Conservation (phyloP, 2,797 vertebrate species). For the Protonibea diacanthus region DNA sequence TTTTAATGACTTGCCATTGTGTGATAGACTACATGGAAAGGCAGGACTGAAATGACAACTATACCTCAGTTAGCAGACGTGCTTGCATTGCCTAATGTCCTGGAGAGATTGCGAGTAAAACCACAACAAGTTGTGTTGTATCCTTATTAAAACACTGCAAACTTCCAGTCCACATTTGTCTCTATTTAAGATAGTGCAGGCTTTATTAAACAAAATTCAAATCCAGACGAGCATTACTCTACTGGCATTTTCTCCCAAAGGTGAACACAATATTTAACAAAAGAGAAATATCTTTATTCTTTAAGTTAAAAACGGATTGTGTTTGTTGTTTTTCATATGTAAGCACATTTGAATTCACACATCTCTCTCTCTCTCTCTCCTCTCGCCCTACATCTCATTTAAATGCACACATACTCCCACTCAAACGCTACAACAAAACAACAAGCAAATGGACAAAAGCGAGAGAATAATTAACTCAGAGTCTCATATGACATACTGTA, state of each 20-base stretch:
- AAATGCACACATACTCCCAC: constrained; percentile 9
- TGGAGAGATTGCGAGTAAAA: not conserved
- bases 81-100: not conserved
- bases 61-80: not conserved
- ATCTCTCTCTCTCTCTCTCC: not conserved
- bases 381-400: constrained; percentile 7
- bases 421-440: not conserved
- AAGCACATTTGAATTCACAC: constrained; percentile 19
- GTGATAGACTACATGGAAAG: not conserved
- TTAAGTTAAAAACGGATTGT: not conserved
- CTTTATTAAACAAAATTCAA: constrained; percentile 19
- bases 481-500: not conserved
- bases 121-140: not conserved
- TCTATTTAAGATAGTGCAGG: not conserved
- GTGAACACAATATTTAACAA: constrained; percentile 3
- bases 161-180: constrained; percentile 3
- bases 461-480: not conserved
- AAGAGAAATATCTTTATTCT: not conserved
- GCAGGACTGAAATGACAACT: not conserved
- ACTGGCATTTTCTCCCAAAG: not conserved
- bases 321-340: constrained; percentile 4
- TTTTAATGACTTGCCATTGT: not conserved
- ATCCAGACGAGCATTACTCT: constrained; percentile 7
- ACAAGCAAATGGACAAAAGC: not conserved
- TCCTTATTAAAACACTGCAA: constrained; percentile 6